A percentile compares a stretch with the other conserved stretches of the same genome.
These are phyloP conservation scores for Nasua narica DNA, from an alignment of 2,797 vertebrate species.

Conservation along the genomic window DNA sequence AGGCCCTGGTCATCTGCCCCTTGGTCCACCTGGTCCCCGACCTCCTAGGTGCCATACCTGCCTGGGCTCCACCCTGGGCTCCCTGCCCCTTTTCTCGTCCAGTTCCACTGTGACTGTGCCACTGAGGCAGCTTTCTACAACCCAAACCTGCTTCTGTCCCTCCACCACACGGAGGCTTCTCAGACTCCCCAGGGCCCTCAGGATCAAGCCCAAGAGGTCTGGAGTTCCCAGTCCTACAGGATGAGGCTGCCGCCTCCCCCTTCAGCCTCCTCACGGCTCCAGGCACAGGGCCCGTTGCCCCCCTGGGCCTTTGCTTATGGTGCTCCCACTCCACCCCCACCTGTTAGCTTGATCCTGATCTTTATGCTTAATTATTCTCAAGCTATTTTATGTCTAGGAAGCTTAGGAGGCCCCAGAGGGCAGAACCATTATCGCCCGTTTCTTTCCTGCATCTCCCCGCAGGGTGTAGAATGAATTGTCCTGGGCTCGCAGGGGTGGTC, in stretches of 20 bases:
- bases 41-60: neutral
- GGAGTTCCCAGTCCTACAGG: neutral
- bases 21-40: neutral
- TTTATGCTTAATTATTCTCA: conserved; percentile 53
- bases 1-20: neutral
- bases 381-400: conserved; percentile 39
- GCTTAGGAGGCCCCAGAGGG: conserved; percentile 52
- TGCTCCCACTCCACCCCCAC: neutral
- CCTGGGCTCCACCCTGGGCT: neutral
- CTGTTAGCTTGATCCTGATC: conserved; percentile 34
- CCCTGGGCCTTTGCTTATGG: conserved; percentile 7
- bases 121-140: neutral
- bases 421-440: conserved; percentile 42
- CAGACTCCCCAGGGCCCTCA: neutral
- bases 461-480: conserved; percentile 51
- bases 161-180: neutral
- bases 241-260: neutral
- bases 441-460: conserved; percentile 45
- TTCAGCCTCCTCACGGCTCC: neutral
- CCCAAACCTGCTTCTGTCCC: neutral
- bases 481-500: conserved; percentile 9
- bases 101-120: neutral
- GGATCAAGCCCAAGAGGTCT: neutral
- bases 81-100: neutral
- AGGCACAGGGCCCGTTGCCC: neutral